A percentile compares a stretch with the other conserved stretches of the same genome.
phyloP scores from a whole-genome alignment of 2,113 vertebrate genomes.

The Barnardius zonarius region DNA sequence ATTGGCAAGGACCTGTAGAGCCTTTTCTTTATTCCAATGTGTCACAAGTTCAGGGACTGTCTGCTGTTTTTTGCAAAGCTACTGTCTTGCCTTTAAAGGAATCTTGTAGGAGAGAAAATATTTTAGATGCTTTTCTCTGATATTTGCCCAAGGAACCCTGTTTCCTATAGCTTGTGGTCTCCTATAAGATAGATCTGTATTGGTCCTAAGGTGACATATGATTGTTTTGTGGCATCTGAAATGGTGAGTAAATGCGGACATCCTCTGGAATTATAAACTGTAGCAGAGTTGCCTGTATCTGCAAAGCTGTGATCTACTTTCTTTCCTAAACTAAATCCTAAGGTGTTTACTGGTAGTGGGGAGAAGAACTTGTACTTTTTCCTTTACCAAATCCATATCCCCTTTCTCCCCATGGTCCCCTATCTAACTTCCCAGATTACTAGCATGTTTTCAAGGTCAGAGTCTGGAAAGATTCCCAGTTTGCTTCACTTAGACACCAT shows the following conservation, averaged over 20 bases:
- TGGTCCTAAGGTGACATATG: neutral
- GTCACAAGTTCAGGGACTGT: neutral
- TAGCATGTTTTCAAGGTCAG: neutral
- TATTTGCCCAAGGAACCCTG: neutral
- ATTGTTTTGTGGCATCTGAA: neutral
- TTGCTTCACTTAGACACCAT: neutral
- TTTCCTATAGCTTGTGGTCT: neutral
- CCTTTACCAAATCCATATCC: neutral
- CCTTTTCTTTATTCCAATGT: neutral
- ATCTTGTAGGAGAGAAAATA: neutral
- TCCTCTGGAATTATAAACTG: neutral
- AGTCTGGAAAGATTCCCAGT: constrained; percentile 2
- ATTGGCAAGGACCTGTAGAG: neutral
- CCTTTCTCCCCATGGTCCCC: neutral
- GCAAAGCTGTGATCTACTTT: neutral
- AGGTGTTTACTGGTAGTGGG: neutral
- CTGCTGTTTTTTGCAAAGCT: neutral
- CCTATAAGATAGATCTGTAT: neutral
- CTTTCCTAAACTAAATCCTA: neutral
- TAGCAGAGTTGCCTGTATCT: neutral
- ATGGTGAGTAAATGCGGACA: neutral
- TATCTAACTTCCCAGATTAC: neutral
- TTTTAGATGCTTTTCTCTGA: neutral
- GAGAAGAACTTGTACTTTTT: neutral
- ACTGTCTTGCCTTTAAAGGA: neutral